phyloP scores from a whole-genome alignment of 2,888 invertebrate genomes.

The Pyralis farinalis region DNA sequence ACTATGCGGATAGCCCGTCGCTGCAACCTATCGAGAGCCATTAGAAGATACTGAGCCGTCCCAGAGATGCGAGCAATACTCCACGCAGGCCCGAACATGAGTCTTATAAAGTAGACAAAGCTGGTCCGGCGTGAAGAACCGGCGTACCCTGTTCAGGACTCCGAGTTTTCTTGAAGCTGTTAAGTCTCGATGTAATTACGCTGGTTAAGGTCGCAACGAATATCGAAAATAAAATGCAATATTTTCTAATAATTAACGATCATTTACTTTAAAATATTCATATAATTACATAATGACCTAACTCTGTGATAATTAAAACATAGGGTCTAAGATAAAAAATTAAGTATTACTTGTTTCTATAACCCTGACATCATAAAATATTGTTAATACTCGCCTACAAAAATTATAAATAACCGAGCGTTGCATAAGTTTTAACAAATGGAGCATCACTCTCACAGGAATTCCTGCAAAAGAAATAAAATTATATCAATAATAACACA shows the following conservation, averaged over 20 bases:
- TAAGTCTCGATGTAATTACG: too few species aligned
- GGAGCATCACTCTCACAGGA: conserved; percentile 92
- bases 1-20: too few species aligned
- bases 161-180: too few species aligned
- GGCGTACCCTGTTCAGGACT: too few species aligned
- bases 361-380: conserved; percentile 66
- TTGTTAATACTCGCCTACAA: conserved; percentile 68
- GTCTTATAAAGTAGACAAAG: too few species aligned
- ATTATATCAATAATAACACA: too few species aligned
- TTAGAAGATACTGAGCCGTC: too few species aligned
- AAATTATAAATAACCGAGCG: conserved; percentile 94
- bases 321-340: conserved; percentile 70
- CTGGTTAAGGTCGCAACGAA: too few species aligned
- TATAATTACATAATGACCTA: conserved; percentile 71
- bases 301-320: conserved; percentile 62
- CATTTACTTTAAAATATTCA: conserved; percentile 80
- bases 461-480: conserved; percentile 84
- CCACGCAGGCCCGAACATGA: too few species aligned
- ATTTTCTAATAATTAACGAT: conserved; percentile 79
- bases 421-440: conserved; percentile 96
- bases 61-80: too few species aligned
- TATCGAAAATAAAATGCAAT: conserved; percentile 47
- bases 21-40: too few species aligned
- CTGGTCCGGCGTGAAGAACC: too few species aligned
- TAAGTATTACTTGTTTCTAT: conserved; percentile 55